Base-by-base conservation (phyloP, 2,888 invertebrate genomes). In the Abrostola tripartita region DNA sequence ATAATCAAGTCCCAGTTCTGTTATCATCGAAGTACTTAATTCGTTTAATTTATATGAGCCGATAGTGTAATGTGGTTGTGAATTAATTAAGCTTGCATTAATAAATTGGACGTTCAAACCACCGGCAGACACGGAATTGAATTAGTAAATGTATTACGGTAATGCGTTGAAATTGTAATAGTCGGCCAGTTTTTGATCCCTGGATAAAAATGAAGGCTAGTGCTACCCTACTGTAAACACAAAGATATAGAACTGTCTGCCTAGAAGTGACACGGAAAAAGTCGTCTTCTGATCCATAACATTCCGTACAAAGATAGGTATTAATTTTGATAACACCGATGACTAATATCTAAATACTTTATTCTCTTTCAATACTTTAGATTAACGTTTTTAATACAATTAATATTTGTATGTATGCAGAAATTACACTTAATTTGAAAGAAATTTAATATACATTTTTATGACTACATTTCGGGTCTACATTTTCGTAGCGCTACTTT, bases 111-210 rank as follows among this genome's bases (percentile, higher is more conserved):
- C 84, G 85, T 84, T 83, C 84, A 82, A 82, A 87, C 87, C 84
- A 83, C 85, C 78, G 78, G 76, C 81, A 71, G 79, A 81, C 75
- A 84, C 76, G 79, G 81, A 88, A 90, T 91, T 88, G 80, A 92
- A 91, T 92, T 87, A 88, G 74, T 79, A 78, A 47, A 81, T 74
- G 84, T 84, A 84, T 88, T 86, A 85, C 81, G 77, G 82, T 88
- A 88, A 90, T 87, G 79, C 85, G 79, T 87, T 84, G 83, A 85
- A 88, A 90, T 82, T 87, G 85, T 88, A 88, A 88, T 88, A 86
- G 83, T 79, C 81, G 79, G 82, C 70, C 74, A 82, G 82, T 87
- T 91, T 90, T 88, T 90, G 90, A 90, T 91, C 88, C 86, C 74
- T 74, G 81, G 85, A 85, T 89, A 88, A 86, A 88, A 88, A 86